A percentile compares a stretch with the other conserved stretches of the same genome.
These are phyloP conservation scores for Scleropages formosus DNA, from an alignment of 2,797 vertebrate species.

Conservation along the genomic window DNA sequence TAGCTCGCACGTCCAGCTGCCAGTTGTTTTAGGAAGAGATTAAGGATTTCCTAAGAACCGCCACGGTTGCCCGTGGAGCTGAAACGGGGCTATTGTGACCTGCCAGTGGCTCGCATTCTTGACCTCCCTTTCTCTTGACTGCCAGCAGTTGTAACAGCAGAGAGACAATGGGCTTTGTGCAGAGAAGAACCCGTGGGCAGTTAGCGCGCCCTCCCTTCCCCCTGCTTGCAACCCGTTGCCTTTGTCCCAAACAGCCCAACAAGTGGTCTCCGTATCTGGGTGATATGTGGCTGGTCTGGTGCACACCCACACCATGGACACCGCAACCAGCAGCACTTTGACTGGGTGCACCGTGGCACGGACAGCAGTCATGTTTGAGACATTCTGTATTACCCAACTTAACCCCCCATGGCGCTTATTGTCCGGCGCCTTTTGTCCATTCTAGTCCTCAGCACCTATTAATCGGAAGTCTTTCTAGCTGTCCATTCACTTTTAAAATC, in stretches of 20 bases:
- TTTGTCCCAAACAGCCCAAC: not conserved
- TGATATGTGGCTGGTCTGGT: too few species aligned
- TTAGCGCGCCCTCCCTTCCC: not conserved
- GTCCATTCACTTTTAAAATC: not conserved
- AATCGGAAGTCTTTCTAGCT: too few species aligned
- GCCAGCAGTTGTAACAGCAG: not conserved
- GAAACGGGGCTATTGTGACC: not conserved
- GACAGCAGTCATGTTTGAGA: too few species aligned
- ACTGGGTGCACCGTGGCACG: too few species aligned
- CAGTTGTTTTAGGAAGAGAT: not conserved
- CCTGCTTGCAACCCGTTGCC: not conserved
- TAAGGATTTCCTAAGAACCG: conserved; percentile 6
- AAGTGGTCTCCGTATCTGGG: not conserved
- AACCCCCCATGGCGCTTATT: too few species aligned
- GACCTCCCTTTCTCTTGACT: not conserved
- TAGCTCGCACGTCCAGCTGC: not conserved
- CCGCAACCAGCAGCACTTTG: too few species aligned
- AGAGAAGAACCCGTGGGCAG: not conserved
- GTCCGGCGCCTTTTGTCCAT: not conserved
- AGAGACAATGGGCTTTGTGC: conserved; percentile 13
- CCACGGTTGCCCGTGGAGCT: not conserved
- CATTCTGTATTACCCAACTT: not conserved
- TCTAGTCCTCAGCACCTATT: too few species aligned
- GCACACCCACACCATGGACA: too few species aligned
- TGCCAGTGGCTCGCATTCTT: not conserved